Conservation (phyloP, 2,113 vertebrate genomes). For the Chrysemys picta region DNA sequence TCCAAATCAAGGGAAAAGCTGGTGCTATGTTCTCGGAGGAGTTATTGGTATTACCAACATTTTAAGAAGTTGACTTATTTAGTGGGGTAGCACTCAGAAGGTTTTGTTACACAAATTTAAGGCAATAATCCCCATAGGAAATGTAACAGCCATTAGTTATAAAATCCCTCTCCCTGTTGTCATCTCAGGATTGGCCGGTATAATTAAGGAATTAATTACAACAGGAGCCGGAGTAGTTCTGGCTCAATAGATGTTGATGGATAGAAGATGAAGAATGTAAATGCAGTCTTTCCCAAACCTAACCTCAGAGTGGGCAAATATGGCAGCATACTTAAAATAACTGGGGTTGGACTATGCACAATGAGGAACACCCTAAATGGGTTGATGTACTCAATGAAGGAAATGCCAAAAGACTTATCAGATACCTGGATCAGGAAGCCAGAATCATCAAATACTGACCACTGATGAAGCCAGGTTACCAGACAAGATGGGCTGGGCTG, state of each 20-base stretch:
- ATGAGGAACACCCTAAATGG: accelerated
- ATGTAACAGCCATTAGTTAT: background rate
- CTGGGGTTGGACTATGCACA: background rate
- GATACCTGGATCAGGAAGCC: accelerated
- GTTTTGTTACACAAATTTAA: background rate
- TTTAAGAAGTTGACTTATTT: slow-evolving; percentile 13
- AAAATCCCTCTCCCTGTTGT: background rate
- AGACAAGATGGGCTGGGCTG: background rate
- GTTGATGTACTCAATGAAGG: background rate
- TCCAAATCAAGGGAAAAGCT: background rate
- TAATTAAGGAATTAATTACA: background rate
- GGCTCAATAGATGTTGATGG: background rate
- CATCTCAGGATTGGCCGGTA: background rate
- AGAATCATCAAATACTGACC: accelerated
- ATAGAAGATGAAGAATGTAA: background rate
- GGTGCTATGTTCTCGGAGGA: background rate
- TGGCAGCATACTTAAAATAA: background rate
- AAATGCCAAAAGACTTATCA: background rate
- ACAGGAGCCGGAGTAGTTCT: background rate
- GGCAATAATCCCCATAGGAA: background rate
- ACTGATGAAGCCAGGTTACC: background rate
- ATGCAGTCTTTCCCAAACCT: background rate
- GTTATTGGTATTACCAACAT: background rate
- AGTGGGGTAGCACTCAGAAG: background rate
- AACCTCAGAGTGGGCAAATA: background rate